Evolutionary conservation across 2,888 invertebrate species (phyloP), one percentile per base, ranked within the genome.

Genomic region (Troides oblongomaculatus): DNA sequence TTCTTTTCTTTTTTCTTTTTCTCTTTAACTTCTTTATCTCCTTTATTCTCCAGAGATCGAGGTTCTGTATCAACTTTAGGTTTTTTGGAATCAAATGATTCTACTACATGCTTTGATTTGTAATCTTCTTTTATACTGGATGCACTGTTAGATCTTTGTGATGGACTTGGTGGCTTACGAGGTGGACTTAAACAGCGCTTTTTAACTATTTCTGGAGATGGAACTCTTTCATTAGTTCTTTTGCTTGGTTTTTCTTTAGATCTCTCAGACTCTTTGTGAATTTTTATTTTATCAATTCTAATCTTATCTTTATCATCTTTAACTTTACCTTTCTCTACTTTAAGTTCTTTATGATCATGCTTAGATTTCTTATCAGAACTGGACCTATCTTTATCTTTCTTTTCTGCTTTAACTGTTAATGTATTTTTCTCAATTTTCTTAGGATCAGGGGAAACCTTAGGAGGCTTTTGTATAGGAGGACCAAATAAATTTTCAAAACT

Each of bases 401-500:
- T 95, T 46, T 94, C 94, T 14, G 90, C 78, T 74, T 90, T 90
- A 56, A 84, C 76, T 72, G 83, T 76, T 62, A 85, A 81, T 58
- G 80, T 76, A 78, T 78, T 84, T 68, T 82, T 86, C 50, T 87
- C 87, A 66, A 83, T 81, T 81, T 94, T 95, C 77, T 94, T 95
- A 43, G 93, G 93, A 73, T 95, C 96, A 18, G 95, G 94, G 10
- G 95, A 95, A 50, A 94, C 91, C 88, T 96, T 96, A 4, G 94
- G 92, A 56, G 95, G 95, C 82, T 97, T 97, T 71, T 95, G 95
- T 76, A 97, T 95, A 0, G 97, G 97, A 30, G 96, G 93, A 0
- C 97, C 97, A 90, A 98, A 98, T 60, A 98, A 89, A 77, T 95
- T 96, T 64, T 95, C 95, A 86, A 97, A 97, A 72, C 95, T 94